Conservation (phyloP, 1,140 invertebrate species). For the Drosophila obscura region DNA sequence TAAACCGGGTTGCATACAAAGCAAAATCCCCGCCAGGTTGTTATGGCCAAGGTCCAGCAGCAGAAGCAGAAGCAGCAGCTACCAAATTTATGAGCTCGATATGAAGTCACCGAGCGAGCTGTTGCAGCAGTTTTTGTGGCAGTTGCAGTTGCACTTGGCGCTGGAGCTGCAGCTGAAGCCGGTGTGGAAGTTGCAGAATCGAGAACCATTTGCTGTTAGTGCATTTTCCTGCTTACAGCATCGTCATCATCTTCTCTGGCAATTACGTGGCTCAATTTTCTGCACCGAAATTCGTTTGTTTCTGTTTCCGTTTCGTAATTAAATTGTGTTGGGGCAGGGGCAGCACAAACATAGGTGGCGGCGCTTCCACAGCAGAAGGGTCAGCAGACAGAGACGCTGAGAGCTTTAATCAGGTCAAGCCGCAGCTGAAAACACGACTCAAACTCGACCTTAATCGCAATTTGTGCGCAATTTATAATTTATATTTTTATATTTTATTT, state of each 20-base stretch:
- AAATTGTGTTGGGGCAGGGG: slow-evolving; percentile 2
- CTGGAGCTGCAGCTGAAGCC: too few species aligned
- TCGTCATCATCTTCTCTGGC: slow-evolving; percentile 8
- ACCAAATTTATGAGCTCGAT: too few species aligned
- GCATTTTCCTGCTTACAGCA: slow-evolving; percentile 7
- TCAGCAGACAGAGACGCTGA: not conserved
- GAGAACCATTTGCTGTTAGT: not conserved
- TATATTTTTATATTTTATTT: slow-evolving; percentile 19
- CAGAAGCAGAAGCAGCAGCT: too few species aligned
- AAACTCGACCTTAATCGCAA: slow-evolving; percentile 30
- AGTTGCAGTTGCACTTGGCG: too few species aligned
- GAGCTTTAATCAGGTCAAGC: slow-evolving; percentile 19
- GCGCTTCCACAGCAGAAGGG: not conserved
- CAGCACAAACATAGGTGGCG: not conserved
- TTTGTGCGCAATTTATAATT: slow-evolving; percentile 25
- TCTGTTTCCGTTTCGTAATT: slow-evolving; percentile 27
- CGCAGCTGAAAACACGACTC: not conserved
- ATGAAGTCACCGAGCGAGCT: too few species aligned
- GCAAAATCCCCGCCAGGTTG: too few species aligned
- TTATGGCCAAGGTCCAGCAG: too few species aligned
- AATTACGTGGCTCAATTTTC: slow-evolving; percentile 31
- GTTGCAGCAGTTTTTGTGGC: too few species aligned
- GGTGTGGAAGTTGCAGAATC: too few species aligned
- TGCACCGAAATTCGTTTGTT: slow-evolving; percentile 27
- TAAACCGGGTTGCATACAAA: too few species aligned